phyloP scores from a whole-genome alignment of 2,797 vertebrate genomes.

The Lepus townsendii region DNA sequence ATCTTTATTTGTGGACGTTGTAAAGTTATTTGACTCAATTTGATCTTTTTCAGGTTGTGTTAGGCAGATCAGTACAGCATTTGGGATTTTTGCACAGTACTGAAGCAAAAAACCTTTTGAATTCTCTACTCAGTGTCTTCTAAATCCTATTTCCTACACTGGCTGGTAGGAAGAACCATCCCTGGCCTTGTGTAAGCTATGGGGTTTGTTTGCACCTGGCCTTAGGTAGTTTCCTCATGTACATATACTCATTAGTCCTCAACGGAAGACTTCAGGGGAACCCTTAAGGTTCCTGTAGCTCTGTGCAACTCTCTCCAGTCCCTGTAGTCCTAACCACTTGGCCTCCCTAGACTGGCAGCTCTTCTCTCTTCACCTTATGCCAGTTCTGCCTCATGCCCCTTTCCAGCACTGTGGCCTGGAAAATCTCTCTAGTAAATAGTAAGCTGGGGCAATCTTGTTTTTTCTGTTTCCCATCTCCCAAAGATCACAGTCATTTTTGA shows the following conservation, averaged over 20 bases:
- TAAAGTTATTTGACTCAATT: slow-evolving; percentile 4
- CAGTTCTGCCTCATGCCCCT: not conserved
- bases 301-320: not conserved
- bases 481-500: not conserved
- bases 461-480: not conserved
- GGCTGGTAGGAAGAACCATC: not conserved
- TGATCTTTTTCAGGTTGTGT: slow-evolving; percentile 15
- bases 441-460: not conserved
- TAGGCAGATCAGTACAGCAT: not conserved
- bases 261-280: not conserved
- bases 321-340: not conserved
- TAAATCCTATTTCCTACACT: not conserved
- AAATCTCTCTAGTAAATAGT: not conserved
- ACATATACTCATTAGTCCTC: not conserved
- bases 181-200: not conserved
- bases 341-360: not conserved
- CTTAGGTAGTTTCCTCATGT: not conserved
- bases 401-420: not conserved
- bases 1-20: not conserved
- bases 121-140: not conserved
- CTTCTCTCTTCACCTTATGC: not conserved
- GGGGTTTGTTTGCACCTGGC: not conserved
- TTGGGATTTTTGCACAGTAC: not conserved
- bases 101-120: not conserved
- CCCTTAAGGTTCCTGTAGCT: not conserved